Evolutionary conservation across 1,140 invertebrate genomes (phyloP).

Genomic region (Antheraea mylitta): DNA sequence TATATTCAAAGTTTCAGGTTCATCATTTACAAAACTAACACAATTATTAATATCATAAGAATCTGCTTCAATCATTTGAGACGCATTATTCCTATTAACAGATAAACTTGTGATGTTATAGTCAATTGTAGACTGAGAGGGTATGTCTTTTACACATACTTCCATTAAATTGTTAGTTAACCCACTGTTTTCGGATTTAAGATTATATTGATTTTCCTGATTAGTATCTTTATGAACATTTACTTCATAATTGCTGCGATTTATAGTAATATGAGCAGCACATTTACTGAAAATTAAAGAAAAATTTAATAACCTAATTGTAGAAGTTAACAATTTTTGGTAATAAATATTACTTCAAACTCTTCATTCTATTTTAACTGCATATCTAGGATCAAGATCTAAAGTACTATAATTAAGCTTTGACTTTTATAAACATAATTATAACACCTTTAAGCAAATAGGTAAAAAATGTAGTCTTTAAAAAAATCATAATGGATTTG

Average conservation of each 20-base stretch:
- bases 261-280: slow-evolving; percentile 26
- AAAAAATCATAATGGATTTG: too few relatives aligned
- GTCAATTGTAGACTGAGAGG: not conserved
- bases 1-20: not conserved
- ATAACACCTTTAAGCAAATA: too few relatives aligned
- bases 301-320: slow-evolving; percentile 1
- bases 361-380: not conserved
- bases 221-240: slow-evolving; percentile 2
- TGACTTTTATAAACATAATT: not conserved
- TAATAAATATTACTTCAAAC: too few relatives aligned
- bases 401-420: not conserved
- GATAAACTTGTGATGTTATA: not conserved
- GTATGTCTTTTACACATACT: not conserved
- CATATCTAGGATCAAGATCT: too few relatives aligned
- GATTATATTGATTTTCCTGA: not conserved
- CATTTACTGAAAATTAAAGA: slow-evolving; percentile 17
- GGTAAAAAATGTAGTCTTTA: not conserved
- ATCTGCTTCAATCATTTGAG: not conserved
- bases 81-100: not conserved
- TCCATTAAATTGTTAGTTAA: not conserved
- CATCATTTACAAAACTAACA: not conserved
- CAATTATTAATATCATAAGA: not conserved
- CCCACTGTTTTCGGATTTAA: not conserved
- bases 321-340: not conserved
- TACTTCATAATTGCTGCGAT: slow-evolving; percentile 11